phyloP scores from a whole-genome alignment of 1,140 invertebrate species.

The Aphis gossypii region DNA sequence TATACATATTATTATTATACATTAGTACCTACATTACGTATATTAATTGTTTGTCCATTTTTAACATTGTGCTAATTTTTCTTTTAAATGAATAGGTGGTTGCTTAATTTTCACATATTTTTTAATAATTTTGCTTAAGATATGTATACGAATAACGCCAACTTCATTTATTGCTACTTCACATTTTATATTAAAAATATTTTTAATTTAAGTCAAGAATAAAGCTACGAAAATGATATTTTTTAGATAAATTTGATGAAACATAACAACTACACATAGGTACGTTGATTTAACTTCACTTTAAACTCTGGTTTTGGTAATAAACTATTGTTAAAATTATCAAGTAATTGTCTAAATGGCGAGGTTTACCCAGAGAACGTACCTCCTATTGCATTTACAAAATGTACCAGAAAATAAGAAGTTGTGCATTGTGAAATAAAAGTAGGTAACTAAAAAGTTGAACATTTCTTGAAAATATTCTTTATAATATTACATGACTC shows the following conservation, averaged over 20 bases:
- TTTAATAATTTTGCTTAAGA: no score
- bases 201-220: not conserved
- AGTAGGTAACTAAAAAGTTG: not conserved
- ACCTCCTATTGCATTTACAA: not conserved
- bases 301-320: not conserved
- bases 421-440: no score
- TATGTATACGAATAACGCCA: not conserved
- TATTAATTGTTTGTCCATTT: not conserved
- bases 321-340: not conserved
- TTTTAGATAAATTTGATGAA: not conserved
- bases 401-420: not conserved
- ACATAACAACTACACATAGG: not conserved
- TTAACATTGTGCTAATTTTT: not conserved
- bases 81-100: not conserved
- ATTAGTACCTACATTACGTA: no score
- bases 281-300: not conserved
- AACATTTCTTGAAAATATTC: not conserved
- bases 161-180: not conserved
- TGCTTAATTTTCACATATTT: not conserved
- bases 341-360: not conserved
- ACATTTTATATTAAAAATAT: not conserved
- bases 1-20: not conserved
- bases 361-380: not conserved
- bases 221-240: not conserved
- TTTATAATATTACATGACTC: not conserved